These are phyloP conservation scores for Saguinus imperator DNA, from an alignment of 2,113 vertebrate genomes.

Conservation along the genomic window DNA sequence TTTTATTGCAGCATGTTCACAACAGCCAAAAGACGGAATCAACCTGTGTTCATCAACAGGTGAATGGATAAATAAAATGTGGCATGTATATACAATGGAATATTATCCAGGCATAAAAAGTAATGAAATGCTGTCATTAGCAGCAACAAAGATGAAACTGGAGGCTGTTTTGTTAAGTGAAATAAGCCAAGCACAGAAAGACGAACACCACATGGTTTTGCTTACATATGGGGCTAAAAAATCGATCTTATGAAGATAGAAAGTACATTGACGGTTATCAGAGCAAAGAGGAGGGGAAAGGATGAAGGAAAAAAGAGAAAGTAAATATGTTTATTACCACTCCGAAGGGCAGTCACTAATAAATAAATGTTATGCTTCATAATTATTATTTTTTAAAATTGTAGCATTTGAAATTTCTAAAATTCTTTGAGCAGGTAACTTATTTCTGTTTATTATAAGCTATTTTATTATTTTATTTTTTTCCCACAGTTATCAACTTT, in stretches of 20 bases:
- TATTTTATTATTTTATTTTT: neutral
- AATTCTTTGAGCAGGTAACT: neutral
- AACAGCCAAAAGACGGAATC: neutral
- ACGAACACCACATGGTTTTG: neutral
- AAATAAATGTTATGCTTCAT: neutral
- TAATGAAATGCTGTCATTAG: neutral
- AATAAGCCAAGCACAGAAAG: neutral
- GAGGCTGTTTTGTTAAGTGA: neutral
- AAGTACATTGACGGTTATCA: too few species aligned
- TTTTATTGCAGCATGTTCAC: neutral
- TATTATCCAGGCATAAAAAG: neutral
- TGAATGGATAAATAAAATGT: neutral
- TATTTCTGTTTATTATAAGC: neutral
- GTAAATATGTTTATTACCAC: neutral
- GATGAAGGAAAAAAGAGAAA: neutral
- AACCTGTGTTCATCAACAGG: neutral
- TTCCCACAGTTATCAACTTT: neutral
- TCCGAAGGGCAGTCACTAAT: accelerated
- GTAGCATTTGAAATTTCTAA: neutral
- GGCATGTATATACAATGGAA: accelerated
- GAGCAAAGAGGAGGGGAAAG: neutral
- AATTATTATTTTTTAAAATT: neutral
- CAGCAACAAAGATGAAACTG: neutral
- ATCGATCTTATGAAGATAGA: too few species aligned
- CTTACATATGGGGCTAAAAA: neutral